Evolutionary conservation across 2,113 vertebrate species (phyloP), one percentile per base, ranked within the genome.

Genomic region (Otolemur garnettii): DNA sequence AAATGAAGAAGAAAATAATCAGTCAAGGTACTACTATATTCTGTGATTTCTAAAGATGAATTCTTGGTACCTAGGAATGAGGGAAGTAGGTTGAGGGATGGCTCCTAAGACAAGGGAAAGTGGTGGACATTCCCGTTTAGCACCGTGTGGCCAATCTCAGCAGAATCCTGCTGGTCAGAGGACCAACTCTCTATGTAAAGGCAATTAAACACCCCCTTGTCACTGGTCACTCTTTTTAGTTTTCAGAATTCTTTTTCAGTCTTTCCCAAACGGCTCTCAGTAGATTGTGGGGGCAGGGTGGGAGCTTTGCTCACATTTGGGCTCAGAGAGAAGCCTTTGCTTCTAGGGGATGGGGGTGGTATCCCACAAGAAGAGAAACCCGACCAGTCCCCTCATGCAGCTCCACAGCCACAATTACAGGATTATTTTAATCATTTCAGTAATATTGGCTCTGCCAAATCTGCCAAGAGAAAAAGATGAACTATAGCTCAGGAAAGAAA

Each of bases 341-440:
- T 87, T 95, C 35, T 42, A 42, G n/a, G 19, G 64, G 38, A 78
- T 55, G 79, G 26, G 30, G 24, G 6, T 35, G 42, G 28, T 64
- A 64, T 50, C 42, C 30, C 10, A 33, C 55, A 82, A 80, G 88
- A 88, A 95, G 96, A 81, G 86, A 95, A 95, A 97, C 57, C 57
- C 3, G 33, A 97, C 68, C 57, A 0, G 60, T n/a, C 38, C 78
- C 66, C 79, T 82, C 21, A 21, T 7, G 8, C 21, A 17, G 30
- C 74, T 42, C 59, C 5, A 0, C 1, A 7, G 78, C 55, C 22
- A 90, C 3, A 12, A 53, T 91, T 69, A 95, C 30, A 90, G 79
- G 95, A 96, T 96, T 96, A 95, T 71, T 91, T 90, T 21, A 62
- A 69, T 87, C 13, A 38, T 94, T 79, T 89, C 83, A 86, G 50